These are phyloP conservation scores for Coenobita brevimanus DNA, from an alignment of 1,140 invertebrate genomes.

Conservation along the genomic window DNA sequence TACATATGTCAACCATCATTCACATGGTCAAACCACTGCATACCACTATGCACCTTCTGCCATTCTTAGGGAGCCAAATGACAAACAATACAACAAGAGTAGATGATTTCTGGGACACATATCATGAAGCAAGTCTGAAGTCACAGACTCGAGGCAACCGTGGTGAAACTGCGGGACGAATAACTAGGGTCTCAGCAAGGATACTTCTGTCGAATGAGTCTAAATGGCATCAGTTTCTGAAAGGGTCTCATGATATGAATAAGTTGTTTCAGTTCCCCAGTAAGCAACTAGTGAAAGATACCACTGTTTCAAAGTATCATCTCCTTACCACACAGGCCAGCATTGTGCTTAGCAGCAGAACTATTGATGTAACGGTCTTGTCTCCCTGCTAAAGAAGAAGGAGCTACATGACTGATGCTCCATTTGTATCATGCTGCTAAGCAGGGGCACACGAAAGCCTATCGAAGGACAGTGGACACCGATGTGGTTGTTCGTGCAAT, in stretches of 20 bases:
- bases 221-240: neutral
- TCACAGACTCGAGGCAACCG: conserved; percentile 4
- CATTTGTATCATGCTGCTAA: conserved; percentile 18
- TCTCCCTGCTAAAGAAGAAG: conserved; percentile 14
- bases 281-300: neutral
- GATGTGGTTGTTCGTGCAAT: conserved; percentile 13
- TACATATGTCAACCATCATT: conserved; percentile 6
- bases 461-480: conserved; percentile 19
- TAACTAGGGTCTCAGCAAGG: neutral
- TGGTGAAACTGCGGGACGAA: neutral
- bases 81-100: conserved; percentile 18
- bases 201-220: neutral
- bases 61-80: conserved; percentile 6
- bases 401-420: neutral
- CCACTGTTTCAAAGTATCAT: conserved; percentile 24
- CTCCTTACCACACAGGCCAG: conserved; percentile 25
- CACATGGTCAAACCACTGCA: conserved; percentile 14
- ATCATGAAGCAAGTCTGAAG: conserved; percentile 30
- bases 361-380: neutral
- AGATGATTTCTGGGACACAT: conserved; percentile 13
- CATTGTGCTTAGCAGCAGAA: conserved; percentile 16
- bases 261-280: neutral
- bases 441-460: conserved; percentile 8
- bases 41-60: neutral
- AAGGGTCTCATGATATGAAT: conserved; percentile 10